These are phyloP conservation scores for Cerceris rybyensis DNA, from an alignment of 2,888 invertebrate species.

Conservation along the genomic window DNA sequence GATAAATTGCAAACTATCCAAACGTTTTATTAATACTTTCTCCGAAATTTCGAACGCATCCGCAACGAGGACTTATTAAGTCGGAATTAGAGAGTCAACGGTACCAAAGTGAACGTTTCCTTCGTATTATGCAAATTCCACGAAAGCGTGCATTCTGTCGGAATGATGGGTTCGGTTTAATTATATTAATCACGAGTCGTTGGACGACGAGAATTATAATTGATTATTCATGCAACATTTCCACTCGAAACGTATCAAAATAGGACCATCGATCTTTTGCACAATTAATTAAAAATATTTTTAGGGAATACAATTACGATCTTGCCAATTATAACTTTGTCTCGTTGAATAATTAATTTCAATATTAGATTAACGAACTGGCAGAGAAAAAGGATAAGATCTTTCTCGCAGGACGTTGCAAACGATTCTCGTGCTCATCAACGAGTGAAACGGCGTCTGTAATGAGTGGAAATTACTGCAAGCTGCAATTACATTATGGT, in stretches of 20 bases:
- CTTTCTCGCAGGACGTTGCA: not conserved
- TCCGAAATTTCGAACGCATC: not conserved
- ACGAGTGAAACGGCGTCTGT: slow-evolving; percentile 9
- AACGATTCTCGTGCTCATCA: slow-evolving; percentile 16
- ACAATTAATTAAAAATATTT: not conserved
- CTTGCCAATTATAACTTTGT: not conserved
- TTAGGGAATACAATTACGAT: not conserved
- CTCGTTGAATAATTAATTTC: not conserved
- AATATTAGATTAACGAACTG: not conserved
- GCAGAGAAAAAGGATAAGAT: not conserved
- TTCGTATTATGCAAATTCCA: slow-evolving; percentile 39
- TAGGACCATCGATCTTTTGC: not conserved
- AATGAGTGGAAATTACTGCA: slow-evolving; percentile 37
- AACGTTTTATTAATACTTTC: not conserved
- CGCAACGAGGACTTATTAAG: too few species aligned
- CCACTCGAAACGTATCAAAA: not conserved
- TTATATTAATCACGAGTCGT: not conserved
- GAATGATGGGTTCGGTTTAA: not conserved
- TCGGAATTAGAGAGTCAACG: not conserved
- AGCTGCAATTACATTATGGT: slow-evolving; percentile 37
- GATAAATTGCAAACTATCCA: too few species aligned
- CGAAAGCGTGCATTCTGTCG: slow-evolving; percentile 13
- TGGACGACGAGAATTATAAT: not conserved
- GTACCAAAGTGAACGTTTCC: slow-evolving; percentile 4
- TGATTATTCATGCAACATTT: not conserved